Base-by-base conservation (phyloP, 1,140 invertebrate genomes). In the Lepidurus couesii region DNA sequence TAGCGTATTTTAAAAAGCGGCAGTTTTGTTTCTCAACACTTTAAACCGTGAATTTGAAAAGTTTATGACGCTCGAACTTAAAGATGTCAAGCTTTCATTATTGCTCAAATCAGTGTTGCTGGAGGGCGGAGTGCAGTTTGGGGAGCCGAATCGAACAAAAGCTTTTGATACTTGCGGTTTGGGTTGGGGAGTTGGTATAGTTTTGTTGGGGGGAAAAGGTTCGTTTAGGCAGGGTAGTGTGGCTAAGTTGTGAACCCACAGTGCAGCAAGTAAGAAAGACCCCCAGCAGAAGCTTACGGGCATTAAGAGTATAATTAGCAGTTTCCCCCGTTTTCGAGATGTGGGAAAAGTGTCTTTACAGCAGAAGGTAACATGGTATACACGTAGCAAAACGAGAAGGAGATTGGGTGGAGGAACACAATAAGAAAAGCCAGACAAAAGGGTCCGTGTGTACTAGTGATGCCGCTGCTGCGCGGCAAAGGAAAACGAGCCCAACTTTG, bases 291-390 rank as follows among this genome's bases (percentile, higher is more conserved):
- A 65, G 53, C 53, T 65, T 65, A 65, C 53, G 21, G 53, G 53
- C 53, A 65, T 65, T 65, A 65, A 21, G 45, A 65, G 53, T 65
- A 65, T 65, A 65, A 65, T 65, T 65, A 65, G 53, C 21, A 65
- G 53, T 65, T 65, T 65, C 13, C 53, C 53, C 53, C 53, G 21
- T 65, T 65, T 65, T 65, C n/a, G 21, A 65, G 53, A 65, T 65
- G 53, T 65, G 53, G 53, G 53, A 65, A 65, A 65, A 65, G 8
- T 65, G 1, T 65, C 53, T 10, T 65, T 7, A 21, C n/a, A 21
- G 16, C 16, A 65, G 21, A 65, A 65, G 53, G 53, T n/a, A 34
- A 34, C 34, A 34, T 3, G 34, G 34, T 34, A 34, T 34, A 34
- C 34, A 65, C 53, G 53, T 65, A 65, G 53, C 53, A 21, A 65